These are phyloP conservation scores for Cydia pomonella DNA, from an alignment of 1,140 invertebrate species.

Conservation along the genomic window DNA sequence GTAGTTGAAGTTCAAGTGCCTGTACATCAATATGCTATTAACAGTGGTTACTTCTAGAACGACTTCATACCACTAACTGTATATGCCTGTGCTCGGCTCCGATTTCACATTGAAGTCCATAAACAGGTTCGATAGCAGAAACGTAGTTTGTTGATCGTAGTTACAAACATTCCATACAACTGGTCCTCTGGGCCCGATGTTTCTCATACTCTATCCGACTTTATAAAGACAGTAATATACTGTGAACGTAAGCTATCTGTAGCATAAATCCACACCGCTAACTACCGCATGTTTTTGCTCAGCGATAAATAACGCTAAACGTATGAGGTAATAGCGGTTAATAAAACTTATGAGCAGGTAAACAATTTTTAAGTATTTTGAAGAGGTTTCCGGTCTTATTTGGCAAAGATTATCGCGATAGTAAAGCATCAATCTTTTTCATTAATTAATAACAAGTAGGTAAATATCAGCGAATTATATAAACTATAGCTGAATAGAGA, in stretches of 20 bases:
- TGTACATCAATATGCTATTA: too few relatives aligned
- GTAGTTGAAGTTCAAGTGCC: too few relatives aligned
- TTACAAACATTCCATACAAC: too few relatives aligned
- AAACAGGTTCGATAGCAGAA: too few relatives aligned
- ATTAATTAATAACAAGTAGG: not conserved
- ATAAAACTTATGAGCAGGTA: conserved; percentile 16
- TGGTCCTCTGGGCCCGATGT: too few relatives aligned
- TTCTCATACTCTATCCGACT: not conserved
- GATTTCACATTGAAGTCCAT: too few relatives aligned
- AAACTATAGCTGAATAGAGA: too few relatives aligned
- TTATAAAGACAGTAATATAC: not conserved
- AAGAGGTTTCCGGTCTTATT: conserved; percentile 25
- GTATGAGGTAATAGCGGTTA: conserved; percentile 30
- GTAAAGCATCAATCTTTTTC: not conserved
- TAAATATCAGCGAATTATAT: too few relatives aligned
- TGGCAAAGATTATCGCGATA: not conserved
- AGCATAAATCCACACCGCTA: not conserved
- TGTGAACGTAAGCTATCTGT: not conserved
- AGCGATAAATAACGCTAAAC: conserved; percentile 12
- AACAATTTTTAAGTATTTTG: conserved; percentile 14
- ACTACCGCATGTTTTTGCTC: conserved; percentile 1
- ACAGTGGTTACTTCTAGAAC: too few relatives aligned
- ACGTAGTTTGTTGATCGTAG: too few relatives aligned
- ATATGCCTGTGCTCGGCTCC: too few relatives aligned
- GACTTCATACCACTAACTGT: too few relatives aligned